These are phyloP conservation scores for Rapana venosa DNA, from an alignment of 2,888 invertebrate species.

Conservation along the genomic window DNA sequence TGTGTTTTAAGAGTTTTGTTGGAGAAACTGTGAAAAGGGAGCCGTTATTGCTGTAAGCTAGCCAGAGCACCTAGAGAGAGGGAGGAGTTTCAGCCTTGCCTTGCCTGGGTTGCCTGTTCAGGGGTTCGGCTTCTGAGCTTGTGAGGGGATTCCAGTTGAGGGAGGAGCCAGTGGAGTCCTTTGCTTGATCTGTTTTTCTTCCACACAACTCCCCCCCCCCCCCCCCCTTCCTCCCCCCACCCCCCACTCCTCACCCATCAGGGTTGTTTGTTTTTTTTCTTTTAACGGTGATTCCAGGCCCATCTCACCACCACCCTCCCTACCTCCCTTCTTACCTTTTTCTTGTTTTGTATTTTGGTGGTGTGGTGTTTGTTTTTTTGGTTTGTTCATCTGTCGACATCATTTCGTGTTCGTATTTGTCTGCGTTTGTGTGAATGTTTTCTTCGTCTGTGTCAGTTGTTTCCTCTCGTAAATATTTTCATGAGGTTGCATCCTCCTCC, in stretches of 20 bases:
- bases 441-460: neutral
- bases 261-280: neutral
- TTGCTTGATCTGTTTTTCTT: neutral
- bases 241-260: neutral
- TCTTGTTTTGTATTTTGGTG: conserved; percentile 19
- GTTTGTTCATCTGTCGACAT: neutral
- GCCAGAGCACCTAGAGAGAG: neutral
- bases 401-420: neutral
- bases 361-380: neutral
- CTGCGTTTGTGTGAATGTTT: neutral
- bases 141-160: neutral
- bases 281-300: neutral
- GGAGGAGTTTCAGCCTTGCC: neutral
- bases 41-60: conserved; percentile 27
- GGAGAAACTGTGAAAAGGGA: conserved; percentile 3
- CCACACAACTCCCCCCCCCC: neutral
- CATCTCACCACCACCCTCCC: neutral
- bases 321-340: neutral
- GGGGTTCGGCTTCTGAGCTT: neutral
- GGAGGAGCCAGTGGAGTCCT: neutral
- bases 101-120: neutral
- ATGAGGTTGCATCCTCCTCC: too few relatives aligned
- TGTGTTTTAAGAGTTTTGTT: neutral
- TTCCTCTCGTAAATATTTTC: neutral
- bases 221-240: neutral